phyloP scores from a whole-genome alignment of 2,888 invertebrate species.

The Drosophila cracens region DNA sequence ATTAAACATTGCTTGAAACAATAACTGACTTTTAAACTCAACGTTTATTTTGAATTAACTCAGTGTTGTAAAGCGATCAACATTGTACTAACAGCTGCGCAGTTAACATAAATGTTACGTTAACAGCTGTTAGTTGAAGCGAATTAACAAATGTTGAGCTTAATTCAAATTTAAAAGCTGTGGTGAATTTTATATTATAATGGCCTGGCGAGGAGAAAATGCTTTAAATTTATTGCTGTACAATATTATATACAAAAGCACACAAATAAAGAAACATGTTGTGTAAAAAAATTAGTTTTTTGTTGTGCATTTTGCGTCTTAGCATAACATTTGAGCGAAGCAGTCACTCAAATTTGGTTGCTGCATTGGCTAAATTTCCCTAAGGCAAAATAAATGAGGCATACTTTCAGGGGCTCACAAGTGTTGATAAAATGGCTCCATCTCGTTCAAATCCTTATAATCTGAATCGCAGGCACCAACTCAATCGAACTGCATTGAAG shows the following conservation, averaged over 20 bases:
- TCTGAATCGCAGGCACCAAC: background rate
- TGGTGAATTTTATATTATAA: conserved; percentile 7
- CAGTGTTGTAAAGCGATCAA: conserved; percentile 30
- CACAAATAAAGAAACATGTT: background rate
- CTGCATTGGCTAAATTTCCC: background rate
- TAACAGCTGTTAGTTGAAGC: conserved; percentile 5
- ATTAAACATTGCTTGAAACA: background rate
- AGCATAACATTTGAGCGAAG: background rate
- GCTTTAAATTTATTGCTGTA: background rate
- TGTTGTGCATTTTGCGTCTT: background rate
- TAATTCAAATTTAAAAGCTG: background rate
- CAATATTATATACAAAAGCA: background rate
- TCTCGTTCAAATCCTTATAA: background rate
- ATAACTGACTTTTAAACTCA: background rate
- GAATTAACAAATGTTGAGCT: background rate
- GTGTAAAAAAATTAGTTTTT: background rate
- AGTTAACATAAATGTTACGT: background rate
- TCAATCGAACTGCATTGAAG: background rate
- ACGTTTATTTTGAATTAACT: background rate
- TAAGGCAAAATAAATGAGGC: background rate
- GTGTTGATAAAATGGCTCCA: background rate
- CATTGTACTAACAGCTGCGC: background rate
- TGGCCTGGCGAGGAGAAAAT: background rate
- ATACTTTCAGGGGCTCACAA: background rate
- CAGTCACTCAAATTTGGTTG: background rate